A percentile compares a stretch with the other conserved stretches of the same genome.
Conservation (phyloP, 2,113 vertebrate species). For the Malurus cyaneus region DNA sequence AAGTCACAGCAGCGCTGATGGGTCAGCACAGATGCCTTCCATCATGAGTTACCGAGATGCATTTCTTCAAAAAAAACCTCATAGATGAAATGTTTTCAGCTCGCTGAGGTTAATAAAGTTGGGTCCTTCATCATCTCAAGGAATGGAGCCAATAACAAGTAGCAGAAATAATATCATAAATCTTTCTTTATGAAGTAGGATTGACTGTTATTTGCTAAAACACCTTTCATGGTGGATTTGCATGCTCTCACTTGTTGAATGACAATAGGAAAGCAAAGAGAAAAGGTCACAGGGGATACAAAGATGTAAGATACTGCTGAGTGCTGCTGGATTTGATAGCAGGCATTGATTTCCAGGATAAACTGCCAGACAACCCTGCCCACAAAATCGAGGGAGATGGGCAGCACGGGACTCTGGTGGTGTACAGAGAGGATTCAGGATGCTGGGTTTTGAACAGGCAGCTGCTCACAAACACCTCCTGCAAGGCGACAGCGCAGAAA, state of each 20-base stretch:
- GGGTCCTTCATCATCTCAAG: constrained; percentile 29
- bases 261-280: background rate
- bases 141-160: constrained; percentile 9
- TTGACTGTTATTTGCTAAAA: constrained; percentile 12
- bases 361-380: background rate
- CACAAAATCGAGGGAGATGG: too few relatives aligned
- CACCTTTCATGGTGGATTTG: constrained; percentile 16
- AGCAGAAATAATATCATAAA: constrained; percentile 52
- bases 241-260: background rate
- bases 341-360: background rate
- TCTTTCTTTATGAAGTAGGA: constrained; percentile 1
- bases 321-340: background rate
- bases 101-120: constrained; percentile 41
- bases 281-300: background rate
- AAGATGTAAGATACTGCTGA: background rate
- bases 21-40: constrained; percentile 30
- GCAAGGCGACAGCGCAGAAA: background rate
- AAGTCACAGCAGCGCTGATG: constrained; percentile 19
- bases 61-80: constrained; percentile 8
- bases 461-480: background rate
- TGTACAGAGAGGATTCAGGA: background rate
- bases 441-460: background rate
- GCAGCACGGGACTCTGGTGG: background rate
- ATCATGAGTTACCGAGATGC: background rate
- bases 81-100: constrained; percentile 12